phyloP scores from a whole-genome alignment of 2,888 invertebrate genomes.

The Schizaphis graminum region DNA sequence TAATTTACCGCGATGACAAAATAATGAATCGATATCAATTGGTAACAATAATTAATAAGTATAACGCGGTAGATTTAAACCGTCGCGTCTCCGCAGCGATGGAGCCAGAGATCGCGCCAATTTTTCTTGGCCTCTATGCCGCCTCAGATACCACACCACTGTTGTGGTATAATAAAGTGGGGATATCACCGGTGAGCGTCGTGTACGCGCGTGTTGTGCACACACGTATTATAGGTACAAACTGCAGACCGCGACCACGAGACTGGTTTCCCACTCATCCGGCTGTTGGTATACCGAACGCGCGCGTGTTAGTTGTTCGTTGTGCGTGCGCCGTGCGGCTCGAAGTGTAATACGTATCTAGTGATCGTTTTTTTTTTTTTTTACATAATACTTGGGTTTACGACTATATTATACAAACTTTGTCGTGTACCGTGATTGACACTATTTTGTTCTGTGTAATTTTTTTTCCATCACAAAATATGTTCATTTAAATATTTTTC shows the following conservation, averaged over 20 bases:
- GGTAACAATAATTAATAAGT: not conserved
- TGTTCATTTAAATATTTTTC: not conserved
- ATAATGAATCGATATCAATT: not conserved
- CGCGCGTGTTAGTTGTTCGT: conserved; percentile 12
- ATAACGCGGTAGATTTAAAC: not conserved
- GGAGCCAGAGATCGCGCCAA: conserved; percentile 32
- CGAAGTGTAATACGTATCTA: not conserved
- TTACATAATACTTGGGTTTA: not conserved
- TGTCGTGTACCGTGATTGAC: not conserved
- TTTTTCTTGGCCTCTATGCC: conserved; percentile 20
- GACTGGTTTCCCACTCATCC: conserved; percentile 62
- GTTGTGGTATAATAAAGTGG: not conserved
- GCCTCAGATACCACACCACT: not conserved
- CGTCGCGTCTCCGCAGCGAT: not conserved
- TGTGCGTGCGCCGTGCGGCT: conserved; percentile 23
- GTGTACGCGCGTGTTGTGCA: not conserved
- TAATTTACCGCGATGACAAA: not conserved
- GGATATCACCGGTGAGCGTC: conserved; percentile 26
- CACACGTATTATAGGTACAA: not conserved
- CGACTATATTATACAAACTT: not conserved
- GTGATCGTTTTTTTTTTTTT: not conserved
- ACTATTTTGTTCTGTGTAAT: not conserved
- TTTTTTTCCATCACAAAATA: not conserved
- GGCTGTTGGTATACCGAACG: not conserved
- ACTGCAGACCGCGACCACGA: conserved; percentile 37